Evolutionary conservation across 2,113 vertebrate species (phyloP).

Genomic region (Lagopus leucura): DNA sequence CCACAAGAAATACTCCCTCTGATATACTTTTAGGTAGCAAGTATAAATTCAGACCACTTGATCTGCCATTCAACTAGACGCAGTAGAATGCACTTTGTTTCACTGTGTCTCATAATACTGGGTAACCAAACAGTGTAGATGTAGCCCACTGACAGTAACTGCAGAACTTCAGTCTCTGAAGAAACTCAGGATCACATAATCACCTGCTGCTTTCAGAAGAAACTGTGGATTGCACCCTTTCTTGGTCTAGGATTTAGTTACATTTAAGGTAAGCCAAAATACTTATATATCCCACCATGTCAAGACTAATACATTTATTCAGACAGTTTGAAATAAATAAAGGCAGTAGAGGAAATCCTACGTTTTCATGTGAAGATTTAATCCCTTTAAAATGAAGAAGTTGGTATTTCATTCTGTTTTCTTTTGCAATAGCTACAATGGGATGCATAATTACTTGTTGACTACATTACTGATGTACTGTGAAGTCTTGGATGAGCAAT

Average conservation of each 20-base stretch:
- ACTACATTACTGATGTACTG: background rate
- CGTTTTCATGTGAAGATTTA: background rate
- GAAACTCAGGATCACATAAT: background rate
- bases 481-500: background rate
- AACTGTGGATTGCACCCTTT: background rate
- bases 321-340: background rate
- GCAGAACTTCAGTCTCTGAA: background rate
- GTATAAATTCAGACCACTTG: background rate
- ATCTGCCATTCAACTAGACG: fast-evolving
- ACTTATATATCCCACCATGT: background rate
- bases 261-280: background rate
- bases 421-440: background rate
- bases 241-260: background rate
- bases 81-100: background rate
- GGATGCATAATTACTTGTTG: background rate
- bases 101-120: background rate
- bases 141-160: background rate
- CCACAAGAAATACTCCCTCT: background rate
- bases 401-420: background rate
- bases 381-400: background rate
- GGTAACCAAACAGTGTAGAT: background rate
- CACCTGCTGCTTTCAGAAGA: background rate
- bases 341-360: background rate
- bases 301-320: background rate
- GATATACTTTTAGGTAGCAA: background rate